Conservation (phyloP, 2,888 invertebrate species). For the Spodoptera littoralis region DNA sequence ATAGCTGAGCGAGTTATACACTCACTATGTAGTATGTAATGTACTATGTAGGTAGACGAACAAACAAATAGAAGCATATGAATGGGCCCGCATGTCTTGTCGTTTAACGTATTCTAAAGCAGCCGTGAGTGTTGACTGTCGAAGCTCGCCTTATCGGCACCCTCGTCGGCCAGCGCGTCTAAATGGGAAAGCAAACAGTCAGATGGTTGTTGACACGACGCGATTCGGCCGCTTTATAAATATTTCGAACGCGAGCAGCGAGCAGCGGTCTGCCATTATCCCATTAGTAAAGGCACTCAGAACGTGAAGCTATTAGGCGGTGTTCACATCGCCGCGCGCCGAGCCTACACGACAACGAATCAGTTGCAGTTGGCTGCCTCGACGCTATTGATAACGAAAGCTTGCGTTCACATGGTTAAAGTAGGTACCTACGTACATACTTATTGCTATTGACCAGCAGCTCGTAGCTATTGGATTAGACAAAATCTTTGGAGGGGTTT, state of each 20-base stretch:
- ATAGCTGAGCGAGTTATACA: too few relatives aligned
- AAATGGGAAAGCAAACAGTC: conserved; percentile 83
- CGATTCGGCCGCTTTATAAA: conserved; percentile 84
- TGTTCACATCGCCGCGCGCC: conserved; percentile 58
- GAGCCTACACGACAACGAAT: conserved; percentile 47
- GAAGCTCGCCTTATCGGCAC: conserved; percentile 73
- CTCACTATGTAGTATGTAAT: too few relatives aligned
- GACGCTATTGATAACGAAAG: conserved; percentile 31
- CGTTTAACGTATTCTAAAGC: conserved; percentile 35
- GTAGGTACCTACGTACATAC: neutral
- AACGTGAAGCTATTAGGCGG: conserved; percentile 80
- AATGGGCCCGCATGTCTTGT: conserved; percentile 31
- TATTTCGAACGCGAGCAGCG: conserved; percentile 77
- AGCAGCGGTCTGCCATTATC: conserved; percentile 79
- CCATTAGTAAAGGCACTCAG: conserved; percentile 84
- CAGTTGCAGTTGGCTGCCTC: conserved; percentile 33
- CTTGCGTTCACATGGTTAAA: conserved; percentile 10
- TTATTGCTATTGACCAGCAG: too few relatives aligned
- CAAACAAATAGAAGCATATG: conserved; percentile 17
- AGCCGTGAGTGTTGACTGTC: conserved; percentile 51
- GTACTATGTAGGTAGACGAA: too few relatives aligned
- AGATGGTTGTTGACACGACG: conserved; percentile 80
- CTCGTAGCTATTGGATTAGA: too few relatives aligned
- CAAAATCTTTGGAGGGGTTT: too few relatives aligned
- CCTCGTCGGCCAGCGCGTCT: conserved; percentile 66